Conservation (phyloP, 2,113 vertebrate species). For the Casuarius casuarius region DNA sequence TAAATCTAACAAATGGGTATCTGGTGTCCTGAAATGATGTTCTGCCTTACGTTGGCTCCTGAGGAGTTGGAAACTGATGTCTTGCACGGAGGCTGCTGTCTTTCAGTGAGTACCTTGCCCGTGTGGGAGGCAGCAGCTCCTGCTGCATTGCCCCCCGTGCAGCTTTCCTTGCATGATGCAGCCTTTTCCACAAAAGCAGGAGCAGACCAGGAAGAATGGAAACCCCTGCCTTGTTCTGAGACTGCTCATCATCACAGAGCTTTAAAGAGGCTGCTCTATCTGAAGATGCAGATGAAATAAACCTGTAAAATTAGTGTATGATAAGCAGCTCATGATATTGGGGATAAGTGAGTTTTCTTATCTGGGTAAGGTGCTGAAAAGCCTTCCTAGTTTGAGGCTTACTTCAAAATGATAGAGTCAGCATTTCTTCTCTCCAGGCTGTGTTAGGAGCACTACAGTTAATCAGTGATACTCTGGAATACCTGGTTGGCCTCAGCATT, state of each 20-base stretch:
- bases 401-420: background rate
- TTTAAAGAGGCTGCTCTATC: background rate
- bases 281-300: background rate
- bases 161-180: background rate
- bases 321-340: background rate
- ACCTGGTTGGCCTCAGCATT: background rate
- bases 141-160: rapidly evolving
- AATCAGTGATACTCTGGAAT: background rate
- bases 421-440: background rate
- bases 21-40: background rate
- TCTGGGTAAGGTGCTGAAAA: background rate
- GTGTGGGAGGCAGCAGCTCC: rapidly evolving
- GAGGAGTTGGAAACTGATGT: rapidly evolving
- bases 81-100: rapidly evolving
- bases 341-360: background rate
- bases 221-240: background rate
- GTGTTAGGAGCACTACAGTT: background rate
- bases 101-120: background rate
- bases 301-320: background rate
- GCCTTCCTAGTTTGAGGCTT: background rate
- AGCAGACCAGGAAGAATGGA: background rate
- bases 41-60: background rate
- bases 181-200: background rate
- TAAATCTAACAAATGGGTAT: background rate
- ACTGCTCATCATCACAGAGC: background rate